Base-by-base conservation (phyloP, 2,888 invertebrate species). In the Nemoura dubitans region DNA sequence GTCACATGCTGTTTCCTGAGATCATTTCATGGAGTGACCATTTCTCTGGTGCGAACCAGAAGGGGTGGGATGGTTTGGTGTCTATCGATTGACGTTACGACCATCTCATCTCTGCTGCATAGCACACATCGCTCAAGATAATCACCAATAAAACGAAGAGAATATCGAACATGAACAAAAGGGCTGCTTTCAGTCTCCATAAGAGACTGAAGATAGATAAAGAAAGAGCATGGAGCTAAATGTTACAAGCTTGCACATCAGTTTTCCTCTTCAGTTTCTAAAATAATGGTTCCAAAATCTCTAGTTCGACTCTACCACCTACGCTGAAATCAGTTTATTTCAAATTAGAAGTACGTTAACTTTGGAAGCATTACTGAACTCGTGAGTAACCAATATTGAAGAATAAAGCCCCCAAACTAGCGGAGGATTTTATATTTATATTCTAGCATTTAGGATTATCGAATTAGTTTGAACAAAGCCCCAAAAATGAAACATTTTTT, bases 61-160 rank as follows among this genome's bases (percentile, higher is more conserved):
- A 59, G 2, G 59, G 14, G 21, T 59, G 59, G 59, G 59, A 59
- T 59, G 59, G 59, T 59, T 7, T 59, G 59, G 59, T 59, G 2
- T 21, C 59, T 59, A 59, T 16, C 59, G 59, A 59, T 59, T 59
- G 59, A 14, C 59, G 21, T 59, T 59, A 21, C 21, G 59, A 14
- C 16, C 36, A 21, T 59, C 59, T 21, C 59, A 59, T 59, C 59
- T 7, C 59, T 59, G 14, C 59, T 59, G 16, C 59, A 59, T 59
- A 59, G 59, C 59, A 59, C 59, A 59, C 59, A 59, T 59, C 21
- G 1, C 59, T 59, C 59, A 59, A 3, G 59, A 16, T 59, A 59
- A 59, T 59, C 59, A 59, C 59, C 59, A 59, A 59, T 59, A 59
- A 59, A 59, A 59, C 59, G 59, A 16, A 59, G 59, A 59, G 59